These are phyloP conservation scores for Acrocephalus arundinaceus DNA, from an alignment of 2,113 vertebrate species.

Conservation along the genomic window DNA sequence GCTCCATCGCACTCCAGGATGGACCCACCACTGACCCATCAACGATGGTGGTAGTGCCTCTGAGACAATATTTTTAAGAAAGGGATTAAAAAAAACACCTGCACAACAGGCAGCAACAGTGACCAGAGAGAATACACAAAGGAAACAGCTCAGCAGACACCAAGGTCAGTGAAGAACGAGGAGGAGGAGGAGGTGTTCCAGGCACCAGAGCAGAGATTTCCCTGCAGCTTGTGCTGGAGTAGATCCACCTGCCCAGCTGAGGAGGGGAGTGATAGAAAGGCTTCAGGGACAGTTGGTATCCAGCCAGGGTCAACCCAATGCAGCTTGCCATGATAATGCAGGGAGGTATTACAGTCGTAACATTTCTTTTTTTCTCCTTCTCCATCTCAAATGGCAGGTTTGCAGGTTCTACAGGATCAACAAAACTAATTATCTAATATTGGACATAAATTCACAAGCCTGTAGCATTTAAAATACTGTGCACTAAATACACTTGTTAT, in stretches of 20 bases:
- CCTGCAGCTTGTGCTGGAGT: neutral
- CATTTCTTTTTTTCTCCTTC: accelerated
- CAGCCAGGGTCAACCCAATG: neutral
- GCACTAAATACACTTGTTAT: neutral
- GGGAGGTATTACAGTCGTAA: neutral
- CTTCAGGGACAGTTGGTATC: neutral
- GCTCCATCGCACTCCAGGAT: accelerated
- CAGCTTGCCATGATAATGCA: neutral
- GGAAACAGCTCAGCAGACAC: neutral
- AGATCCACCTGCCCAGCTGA: neutral
- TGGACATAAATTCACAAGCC: neutral
- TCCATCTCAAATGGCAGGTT: neutral
- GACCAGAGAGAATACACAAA: neutral
- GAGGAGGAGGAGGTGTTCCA: accelerated
- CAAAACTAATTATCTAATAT: neutral
- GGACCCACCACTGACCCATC: accelerated
- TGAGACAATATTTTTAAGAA: neutral
- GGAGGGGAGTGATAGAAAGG: neutral
- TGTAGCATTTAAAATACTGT: neutral
- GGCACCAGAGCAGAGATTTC: neutral
- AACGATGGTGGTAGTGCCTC: accelerated
- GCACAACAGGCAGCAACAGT: neutral
- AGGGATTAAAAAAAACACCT: neutral
- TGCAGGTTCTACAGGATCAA: neutral
- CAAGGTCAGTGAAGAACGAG: neutral